Evolutionary conservation across 2,113 vertebrate genomes (phyloP).

Genomic region (Microcebus lehilahytsara): DNA sequence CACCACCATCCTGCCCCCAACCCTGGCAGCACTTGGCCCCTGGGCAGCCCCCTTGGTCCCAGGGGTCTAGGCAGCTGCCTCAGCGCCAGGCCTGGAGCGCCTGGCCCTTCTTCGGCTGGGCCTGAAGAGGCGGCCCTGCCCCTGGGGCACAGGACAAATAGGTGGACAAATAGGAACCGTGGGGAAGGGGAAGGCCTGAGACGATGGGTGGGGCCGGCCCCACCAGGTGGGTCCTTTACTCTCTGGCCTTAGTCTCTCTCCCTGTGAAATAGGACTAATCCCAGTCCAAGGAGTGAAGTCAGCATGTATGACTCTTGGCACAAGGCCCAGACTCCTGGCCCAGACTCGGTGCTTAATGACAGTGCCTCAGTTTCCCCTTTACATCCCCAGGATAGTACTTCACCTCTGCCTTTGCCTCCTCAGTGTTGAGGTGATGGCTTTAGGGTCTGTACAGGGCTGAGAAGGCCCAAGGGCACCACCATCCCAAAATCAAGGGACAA

Average conservation of each 20-base stretch:
- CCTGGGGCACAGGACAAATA: not conserved
- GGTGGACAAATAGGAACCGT: not conserved
- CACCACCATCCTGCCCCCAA: too few species aligned
- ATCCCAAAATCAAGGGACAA: not conserved
- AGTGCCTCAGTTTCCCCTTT: not conserved
- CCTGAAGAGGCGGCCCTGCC: not conserved
- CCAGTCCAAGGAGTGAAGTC: not conserved
- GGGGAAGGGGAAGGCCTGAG: not conserved
- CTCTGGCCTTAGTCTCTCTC: not conserved
- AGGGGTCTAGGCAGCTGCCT: not conserved
- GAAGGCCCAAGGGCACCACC: not conserved
- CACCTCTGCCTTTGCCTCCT: not conserved
- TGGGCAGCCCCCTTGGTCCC: not conserved
- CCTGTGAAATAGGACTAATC: not conserved
- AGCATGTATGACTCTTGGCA: not conserved
- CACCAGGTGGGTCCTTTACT: not conserved
- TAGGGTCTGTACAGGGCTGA: not conserved
- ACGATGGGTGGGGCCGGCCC: not conserved
- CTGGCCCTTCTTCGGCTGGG: not conserved
- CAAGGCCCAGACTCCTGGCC: not conserved
- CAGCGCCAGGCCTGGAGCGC: not conserved
- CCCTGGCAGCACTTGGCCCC: not conserved
- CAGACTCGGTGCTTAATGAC: fast-evolving
- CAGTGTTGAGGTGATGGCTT: not conserved
- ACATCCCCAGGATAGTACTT: not conserved